Evolutionary conservation across 2,797 vertebrate genomes (phyloP), one percentile per base, ranked within the genome.

Genomic region (Sphaeramia orbicularis): DNA sequence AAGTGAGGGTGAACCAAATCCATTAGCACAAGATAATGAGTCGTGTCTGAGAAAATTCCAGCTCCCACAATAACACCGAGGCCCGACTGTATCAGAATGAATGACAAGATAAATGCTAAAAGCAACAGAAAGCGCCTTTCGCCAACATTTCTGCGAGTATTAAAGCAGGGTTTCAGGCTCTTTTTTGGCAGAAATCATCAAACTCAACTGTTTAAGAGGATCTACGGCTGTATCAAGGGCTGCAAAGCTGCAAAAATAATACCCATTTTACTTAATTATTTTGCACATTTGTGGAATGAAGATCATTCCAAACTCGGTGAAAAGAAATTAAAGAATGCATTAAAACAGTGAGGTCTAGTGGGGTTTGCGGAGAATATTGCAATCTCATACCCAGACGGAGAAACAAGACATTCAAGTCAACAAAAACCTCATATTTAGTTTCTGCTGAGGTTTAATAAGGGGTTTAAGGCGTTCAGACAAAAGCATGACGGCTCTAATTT

Each of bases 371-470:
- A 54, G 45, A n/a, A 40, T 18, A 57, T 24, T 24, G 15, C 47
- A 70, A 42, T 16, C n/a, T n/a, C n/a, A n/a, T n/a, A n/a, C n/a
- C n/a, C n/a, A n/a, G 30, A 18, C 2, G 9, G 10, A 24, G 8
- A 58, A 52, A n/a, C 32, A 32, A 42, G 19, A 59, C 21, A 36
- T 71, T 59, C 42, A 67, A 78, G 60, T 54, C 47, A 48, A 61
- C 43, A 30, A 60, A 81, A 63, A 73, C 58, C 55, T 19, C 59
- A 74, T 74, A 41, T 84, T 89, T 85, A 77, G 79, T 83, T 82
- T 60, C 70, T 88, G 89, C 90, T 83, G 65, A 74, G 65, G 69
- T 78, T 78, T 89, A 90, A 92, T 81, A 81, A 75, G 70, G 65
- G 80, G 76, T 86, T 82, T 66, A n/a, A 80, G 65, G 69, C 50